These are phyloP conservation scores for Eclectus roratus DNA, from an alignment of 2,113 vertebrate species.

Conservation along the genomic window DNA sequence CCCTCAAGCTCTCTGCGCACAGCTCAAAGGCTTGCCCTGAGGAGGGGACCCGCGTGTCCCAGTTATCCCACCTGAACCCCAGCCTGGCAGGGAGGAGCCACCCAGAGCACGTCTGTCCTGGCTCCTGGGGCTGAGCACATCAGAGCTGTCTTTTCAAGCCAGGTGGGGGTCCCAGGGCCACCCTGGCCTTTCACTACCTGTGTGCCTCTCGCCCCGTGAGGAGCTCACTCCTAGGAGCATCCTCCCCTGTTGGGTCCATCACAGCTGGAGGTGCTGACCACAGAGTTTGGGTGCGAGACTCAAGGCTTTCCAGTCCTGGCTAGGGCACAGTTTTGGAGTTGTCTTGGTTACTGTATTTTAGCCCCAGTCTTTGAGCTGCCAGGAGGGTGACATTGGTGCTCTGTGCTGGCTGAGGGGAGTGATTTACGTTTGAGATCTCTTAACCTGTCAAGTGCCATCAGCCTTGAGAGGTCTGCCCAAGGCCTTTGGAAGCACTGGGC, in stretches of 20 bases:
- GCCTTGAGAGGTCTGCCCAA: neutral
- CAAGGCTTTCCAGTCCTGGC: neutral
- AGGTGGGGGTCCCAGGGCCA: neutral
- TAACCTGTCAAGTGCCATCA: neutral
- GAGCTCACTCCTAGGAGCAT: neutral
- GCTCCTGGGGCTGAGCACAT: neutral
- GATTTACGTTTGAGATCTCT: neutral
- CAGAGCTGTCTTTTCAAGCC: neutral
- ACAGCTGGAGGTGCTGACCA: neutral
- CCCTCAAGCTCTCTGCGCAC: neutral
- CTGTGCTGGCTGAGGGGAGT: neutral
- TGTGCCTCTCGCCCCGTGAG: neutral
- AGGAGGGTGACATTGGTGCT: neutral
- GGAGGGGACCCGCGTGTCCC: neutral
- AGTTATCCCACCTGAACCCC: neutral
- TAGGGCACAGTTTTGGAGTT: neutral
- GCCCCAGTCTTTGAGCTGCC: neutral
- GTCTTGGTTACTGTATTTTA: neutral
- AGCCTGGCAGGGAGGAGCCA: neutral
- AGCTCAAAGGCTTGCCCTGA: neutral
- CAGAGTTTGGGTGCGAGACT: neutral
- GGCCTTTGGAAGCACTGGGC: neutral
- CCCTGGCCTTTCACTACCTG: neutral
- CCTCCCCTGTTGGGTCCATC: neutral
- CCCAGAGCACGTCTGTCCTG: neutral